phyloP scores from a whole-genome alignment of 1,140 invertebrate genomes.

The Gerris buenoi region DNA sequence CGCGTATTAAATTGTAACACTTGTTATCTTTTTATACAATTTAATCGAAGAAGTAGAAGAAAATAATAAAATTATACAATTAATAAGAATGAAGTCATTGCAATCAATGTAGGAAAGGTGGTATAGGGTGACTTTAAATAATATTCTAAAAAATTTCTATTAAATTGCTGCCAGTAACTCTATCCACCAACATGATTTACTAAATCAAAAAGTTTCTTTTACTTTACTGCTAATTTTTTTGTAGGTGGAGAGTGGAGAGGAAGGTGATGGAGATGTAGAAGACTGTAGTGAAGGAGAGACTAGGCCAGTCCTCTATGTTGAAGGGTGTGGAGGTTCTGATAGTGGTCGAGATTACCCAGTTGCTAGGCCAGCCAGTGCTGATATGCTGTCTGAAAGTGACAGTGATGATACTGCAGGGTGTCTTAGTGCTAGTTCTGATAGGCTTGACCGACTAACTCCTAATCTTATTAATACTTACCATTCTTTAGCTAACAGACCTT shows the following conservation, averaged over 20 bases:
- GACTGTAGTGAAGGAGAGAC: slow-evolving; percentile 65
- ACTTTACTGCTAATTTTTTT: slow-evolving; percentile 19
- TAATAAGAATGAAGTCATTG: no score
- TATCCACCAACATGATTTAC: background rate
- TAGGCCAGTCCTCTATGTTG: slow-evolving; percentile 29
- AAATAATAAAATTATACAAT: no score
- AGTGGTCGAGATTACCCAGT: background rate
- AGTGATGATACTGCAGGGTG: background rate
- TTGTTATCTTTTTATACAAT: no score
- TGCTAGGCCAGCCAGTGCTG: background rate
- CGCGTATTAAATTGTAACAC: no score
- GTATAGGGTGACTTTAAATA: no score
- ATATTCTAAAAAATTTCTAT: no score
- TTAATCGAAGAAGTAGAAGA: no score
- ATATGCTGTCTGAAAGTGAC: background rate
- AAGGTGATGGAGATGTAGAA: slow-evolving; percentile 56
- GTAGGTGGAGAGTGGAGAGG: background rate
- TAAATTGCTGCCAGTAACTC: no score
- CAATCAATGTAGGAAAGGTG: no score
- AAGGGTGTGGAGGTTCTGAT: background rate
- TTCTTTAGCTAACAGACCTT: background rate
- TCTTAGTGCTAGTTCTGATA: background rate
- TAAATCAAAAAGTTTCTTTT: slow-evolving; percentile 11
- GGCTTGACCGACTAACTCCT: background rate
- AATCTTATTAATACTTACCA: background rate